Evolutionary conservation across 2,113 vertebrate genomes (phyloP), one percentile per base, ranked within the genome.

Genomic region (Apteryx owenii): DNA sequence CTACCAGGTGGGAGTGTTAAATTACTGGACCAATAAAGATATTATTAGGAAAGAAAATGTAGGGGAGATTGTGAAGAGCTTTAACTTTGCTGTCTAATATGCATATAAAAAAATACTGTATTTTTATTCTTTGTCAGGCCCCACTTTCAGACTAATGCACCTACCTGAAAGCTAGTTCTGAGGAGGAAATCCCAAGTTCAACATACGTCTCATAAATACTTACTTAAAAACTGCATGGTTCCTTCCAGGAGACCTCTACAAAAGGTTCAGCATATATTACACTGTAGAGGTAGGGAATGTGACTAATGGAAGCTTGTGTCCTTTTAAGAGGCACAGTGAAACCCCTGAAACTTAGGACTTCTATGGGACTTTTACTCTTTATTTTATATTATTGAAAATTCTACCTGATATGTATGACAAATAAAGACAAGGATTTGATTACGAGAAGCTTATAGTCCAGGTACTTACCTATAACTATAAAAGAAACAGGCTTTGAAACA

Each of bases 351-450:
- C 25, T 85, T 53, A 17, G 20, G 14, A 18, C 3, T 75, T 66
- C 23, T 33, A 8, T 26, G 6, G 17, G 26, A 75, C 9, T 78
- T 73, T 12, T 60, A 28, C 15, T 56, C 18, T 29, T 75, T 53
- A 58, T 5, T 64, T 81, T 75, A 20, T 15, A 19, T 25, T 68
- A 64, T 2, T 42, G 56, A 86, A 94, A 86, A 89, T 31, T 71
- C 50, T 81, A 68, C 19, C 5, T 6, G 29, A 23, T n/a, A 83
- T 0, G 0, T 10, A 44, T 0, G 0, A 68, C 10, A 83, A 80
- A 62, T n/a, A 44, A 64, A 86, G 26, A 71, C 14, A 68, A 1
- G 3, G 3, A 31, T 58, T 71, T 13, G n/a, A 4, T 2, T 76
- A 8, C 7, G 18, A 81, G 31, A 62, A 28, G 69, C 17, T 79